These are phyloP conservation scores for Phrynocephalus forsythii DNA, from an alignment of 2,797 vertebrate species.

Conservation along the genomic window DNA sequence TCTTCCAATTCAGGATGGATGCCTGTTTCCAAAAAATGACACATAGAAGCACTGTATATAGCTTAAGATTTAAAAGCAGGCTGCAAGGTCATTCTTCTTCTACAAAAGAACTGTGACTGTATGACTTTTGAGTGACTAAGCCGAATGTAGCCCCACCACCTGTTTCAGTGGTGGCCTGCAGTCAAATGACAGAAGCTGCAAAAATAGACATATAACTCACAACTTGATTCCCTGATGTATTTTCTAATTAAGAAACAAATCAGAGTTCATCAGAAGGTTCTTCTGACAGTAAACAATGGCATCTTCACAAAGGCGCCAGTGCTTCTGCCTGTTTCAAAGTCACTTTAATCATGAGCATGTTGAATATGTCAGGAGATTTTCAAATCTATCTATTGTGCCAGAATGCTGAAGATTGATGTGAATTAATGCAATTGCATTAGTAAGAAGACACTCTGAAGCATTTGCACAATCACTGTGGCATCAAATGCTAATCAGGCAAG, in stretches of 20 bases:
- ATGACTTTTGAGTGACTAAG: not conserved
- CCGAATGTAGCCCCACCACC: not conserved
- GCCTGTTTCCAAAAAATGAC: not conserved
- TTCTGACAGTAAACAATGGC: conserved; percentile 21
- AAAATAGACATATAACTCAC: conserved; percentile 26
- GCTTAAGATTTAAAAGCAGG: not conserved
- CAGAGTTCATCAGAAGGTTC: not conserved
- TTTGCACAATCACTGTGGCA: not conserved
- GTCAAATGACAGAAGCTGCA: conserved; percentile 1
- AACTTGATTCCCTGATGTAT: conserved; percentile 8
- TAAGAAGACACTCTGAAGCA: conserved; percentile 3
- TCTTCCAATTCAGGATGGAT: not conserved
- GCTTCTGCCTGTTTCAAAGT: conserved; percentile 13
- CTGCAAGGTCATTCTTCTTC: conserved; percentile 8
- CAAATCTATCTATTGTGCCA: not conserved
- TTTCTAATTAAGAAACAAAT: conserved; percentile 28
- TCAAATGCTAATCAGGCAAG: conserved; percentile 12
- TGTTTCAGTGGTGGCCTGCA: conserved; percentile 2
- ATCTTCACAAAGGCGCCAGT: conserved; percentile 1
- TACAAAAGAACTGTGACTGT: not conserved
- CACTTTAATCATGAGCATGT: conserved; percentile 18
- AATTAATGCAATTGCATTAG: not conserved
- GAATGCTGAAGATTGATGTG: not conserved
- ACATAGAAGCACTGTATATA: not conserved
- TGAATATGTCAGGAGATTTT: conserved; percentile 6